These are phyloP conservation scores for Acanthosepion esculentum DNA, from an alignment of 2,888 invertebrate species.

Conservation along the genomic window DNA sequence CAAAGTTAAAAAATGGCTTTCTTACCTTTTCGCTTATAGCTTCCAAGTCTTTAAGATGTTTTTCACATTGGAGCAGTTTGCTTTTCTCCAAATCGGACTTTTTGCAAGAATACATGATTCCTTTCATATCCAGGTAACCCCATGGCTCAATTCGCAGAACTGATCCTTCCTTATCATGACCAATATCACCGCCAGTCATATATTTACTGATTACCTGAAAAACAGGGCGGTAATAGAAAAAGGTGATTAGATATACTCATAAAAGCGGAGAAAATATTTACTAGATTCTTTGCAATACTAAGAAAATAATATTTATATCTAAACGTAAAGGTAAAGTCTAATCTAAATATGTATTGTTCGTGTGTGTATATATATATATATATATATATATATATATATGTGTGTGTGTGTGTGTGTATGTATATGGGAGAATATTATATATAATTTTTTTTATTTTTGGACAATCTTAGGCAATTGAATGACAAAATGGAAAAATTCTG, in stretches of 20 bases:
- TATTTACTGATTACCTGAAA: slow-evolving; percentile 71
- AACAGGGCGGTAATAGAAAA: background rate
- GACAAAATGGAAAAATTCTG: no score
- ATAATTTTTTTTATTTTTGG: no score
- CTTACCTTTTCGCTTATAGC: slow-evolving; percentile 69
- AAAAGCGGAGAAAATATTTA: background rate
- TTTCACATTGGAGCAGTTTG: slow-evolving; percentile 72
- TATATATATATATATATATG: no score
- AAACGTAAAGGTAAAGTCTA: no score
- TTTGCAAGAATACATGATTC: slow-evolving; percentile 71
- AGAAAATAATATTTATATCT: no score
- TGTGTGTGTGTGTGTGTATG: no score
- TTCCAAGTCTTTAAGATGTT: slow-evolving; percentile 68
- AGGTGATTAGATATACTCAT: background rate
- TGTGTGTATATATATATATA: no score
- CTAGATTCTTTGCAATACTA: no score
- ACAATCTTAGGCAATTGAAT: no score
- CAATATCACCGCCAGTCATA: slow-evolving; percentile 72
- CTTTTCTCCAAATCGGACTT: slow-evolving; percentile 72
- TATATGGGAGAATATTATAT: no score
- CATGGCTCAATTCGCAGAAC: slow-evolving; percentile 71
- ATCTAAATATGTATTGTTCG: no score
- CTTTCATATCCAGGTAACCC: slow-evolving; percentile 74
- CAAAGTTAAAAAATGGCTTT: background rate
- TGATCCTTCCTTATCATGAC: slow-evolving; percentile 73